These are phyloP conservation scores for Cromileptes altivelis DNA, from an alignment of 2,113 vertebrate genomes.

Conservation along the genomic window DNA sequence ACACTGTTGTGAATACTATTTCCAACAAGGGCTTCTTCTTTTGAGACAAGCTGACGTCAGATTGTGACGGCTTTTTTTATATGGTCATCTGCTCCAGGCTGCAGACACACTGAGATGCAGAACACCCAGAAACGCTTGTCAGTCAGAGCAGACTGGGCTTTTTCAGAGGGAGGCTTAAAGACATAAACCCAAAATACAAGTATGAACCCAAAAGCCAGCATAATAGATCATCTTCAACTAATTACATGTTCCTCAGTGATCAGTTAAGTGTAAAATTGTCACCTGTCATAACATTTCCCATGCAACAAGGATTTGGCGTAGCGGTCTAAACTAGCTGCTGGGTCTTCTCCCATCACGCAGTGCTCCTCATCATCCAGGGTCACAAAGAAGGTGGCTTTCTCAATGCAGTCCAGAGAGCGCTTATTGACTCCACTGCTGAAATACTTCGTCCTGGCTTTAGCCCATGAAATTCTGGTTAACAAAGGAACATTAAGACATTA, in stretches of 20 bases:
- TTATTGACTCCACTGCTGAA: constrained; percentile 86
- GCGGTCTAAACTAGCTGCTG: constrained; percentile 83
- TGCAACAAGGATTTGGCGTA: constrained; percentile 90
- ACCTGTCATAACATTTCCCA: constrained; percentile 92
- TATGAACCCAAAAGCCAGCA: too few species aligned
- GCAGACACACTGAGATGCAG: too few species aligned
- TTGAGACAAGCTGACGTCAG: too few species aligned
- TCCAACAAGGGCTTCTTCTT: too few species aligned
- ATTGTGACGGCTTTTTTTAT: too few species aligned
- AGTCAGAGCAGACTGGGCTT: too few species aligned
- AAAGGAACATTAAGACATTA: not conserved
- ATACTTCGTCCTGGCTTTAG: constrained; percentile 84
- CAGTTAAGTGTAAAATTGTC: not conserved
- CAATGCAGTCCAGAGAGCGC: constrained; percentile 87
- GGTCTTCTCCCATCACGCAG: constrained; percentile 86
- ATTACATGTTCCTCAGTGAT: not conserved
- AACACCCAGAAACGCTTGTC: too few species aligned
- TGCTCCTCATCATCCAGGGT: constrained; percentile 88
- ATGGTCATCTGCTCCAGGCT: too few species aligned
- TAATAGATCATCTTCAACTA: too few species aligned
- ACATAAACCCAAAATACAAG: too few species aligned
- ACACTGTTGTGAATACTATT: too few species aligned
- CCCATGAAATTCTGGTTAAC: constrained; percentile 88
- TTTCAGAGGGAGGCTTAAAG: too few species aligned
- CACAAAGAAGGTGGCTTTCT: constrained; percentile 92